Conservation (phyloP, 2,797 vertebrate genomes). For the Onychomys torridus region DNA sequence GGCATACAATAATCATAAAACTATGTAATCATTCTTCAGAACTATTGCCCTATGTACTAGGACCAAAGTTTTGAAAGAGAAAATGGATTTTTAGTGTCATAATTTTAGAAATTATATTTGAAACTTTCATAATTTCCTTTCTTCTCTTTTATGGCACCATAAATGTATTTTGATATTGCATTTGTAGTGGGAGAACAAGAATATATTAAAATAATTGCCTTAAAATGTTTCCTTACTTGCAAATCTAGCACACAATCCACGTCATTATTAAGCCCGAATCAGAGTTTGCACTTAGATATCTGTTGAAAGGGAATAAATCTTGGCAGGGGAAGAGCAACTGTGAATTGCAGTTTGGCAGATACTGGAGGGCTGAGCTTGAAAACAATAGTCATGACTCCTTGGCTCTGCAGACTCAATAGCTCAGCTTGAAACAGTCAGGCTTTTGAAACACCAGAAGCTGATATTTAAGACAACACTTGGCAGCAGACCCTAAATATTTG, state of each 20-base stretch:
- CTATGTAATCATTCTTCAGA: slow-evolving; percentile 19
- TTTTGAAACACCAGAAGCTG: slow-evolving; percentile 71
- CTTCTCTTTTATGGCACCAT: slow-evolving; percentile 40
- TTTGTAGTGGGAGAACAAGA: slow-evolving; percentile 53
- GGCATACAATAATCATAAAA: slow-evolving; percentile 12
- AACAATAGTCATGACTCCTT: slow-evolving; percentile 62
- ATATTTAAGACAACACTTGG: slow-evolving; percentile 82
- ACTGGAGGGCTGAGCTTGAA: slow-evolving; percentile 66
- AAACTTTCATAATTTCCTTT: slow-evolving; percentile 48
- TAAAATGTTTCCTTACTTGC: slow-evolving; percentile 66
- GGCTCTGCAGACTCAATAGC: slow-evolving; percentile 57
- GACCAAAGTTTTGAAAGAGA: slow-evolving; percentile 36
- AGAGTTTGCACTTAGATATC: slow-evolving; percentile 65
- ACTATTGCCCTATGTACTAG: background rate
- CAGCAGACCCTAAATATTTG: slow-evolving; percentile 77
- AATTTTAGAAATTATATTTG: slow-evolving; percentile 63
- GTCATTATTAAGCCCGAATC: slow-evolving; percentile 56
- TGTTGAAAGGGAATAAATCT: slow-evolving; percentile 53
- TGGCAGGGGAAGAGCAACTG: slow-evolving; percentile 67
- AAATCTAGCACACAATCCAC: slow-evolving; percentile 67
- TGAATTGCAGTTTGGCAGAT: slow-evolving; percentile 72
- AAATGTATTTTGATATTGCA: slow-evolving; percentile 69
- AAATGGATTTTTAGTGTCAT: slow-evolving; percentile 22
- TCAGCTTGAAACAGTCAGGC: slow-evolving; percentile 65
- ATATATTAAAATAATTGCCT: slow-evolving; percentile 73